Evolutionary conservation across 1,140 invertebrate species (phyloP).

Genomic region (Sinonovacula constricta): DNA sequence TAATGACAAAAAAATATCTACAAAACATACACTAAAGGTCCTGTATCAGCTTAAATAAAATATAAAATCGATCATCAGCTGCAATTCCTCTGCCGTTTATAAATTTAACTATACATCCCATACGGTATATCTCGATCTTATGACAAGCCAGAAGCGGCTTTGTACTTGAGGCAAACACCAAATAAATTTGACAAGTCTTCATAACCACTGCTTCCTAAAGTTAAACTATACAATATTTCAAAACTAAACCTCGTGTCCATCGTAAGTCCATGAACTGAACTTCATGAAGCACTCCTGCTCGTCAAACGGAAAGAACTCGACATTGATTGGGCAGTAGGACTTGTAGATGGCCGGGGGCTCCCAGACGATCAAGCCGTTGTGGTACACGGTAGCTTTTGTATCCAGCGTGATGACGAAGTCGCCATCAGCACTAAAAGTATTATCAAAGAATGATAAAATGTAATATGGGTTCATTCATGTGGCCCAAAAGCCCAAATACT

Average conservation of each 20-base stretch:
- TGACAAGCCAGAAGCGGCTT: not conserved
- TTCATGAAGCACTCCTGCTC: slow-evolving; percentile 94
- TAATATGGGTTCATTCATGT: too few relatives aligned
- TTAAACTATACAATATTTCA: not conserved
- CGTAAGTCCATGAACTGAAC: slow-evolving; percentile 91
- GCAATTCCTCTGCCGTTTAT: too few relatives aligned
- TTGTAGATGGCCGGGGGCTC: slow-evolving; percentile 99
- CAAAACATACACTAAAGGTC: too few relatives aligned
- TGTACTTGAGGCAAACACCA: not conserved
- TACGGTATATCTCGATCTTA: too few relatives aligned
- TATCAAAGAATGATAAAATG: too few relatives aligned
- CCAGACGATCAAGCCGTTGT: slow-evolving; percentile 95
- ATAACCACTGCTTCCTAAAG: not conserved
- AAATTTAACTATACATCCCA: too few relatives aligned
- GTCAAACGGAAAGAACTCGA: slow-evolving; percentile 88
- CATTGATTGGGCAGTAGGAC: slow-evolving; percentile 99
- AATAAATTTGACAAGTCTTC: not conserved
- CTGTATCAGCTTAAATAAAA: too few relatives aligned
- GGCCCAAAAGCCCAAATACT: too few relatives aligned
- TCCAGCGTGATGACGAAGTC: slow-evolving; percentile 80
- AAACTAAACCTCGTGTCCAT: slow-evolving; percentile 79
- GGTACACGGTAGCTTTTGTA: slow-evolving; percentile 81
- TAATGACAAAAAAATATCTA: too few relatives aligned
- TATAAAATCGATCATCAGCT: too few relatives aligned
- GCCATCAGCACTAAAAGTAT: slow-evolving; percentile 82